Evolutionary conservation across 2,888 invertebrate species (phyloP), one percentile per base, ranked within the genome.

Genomic region (Leptothorax acervorum): DNA sequence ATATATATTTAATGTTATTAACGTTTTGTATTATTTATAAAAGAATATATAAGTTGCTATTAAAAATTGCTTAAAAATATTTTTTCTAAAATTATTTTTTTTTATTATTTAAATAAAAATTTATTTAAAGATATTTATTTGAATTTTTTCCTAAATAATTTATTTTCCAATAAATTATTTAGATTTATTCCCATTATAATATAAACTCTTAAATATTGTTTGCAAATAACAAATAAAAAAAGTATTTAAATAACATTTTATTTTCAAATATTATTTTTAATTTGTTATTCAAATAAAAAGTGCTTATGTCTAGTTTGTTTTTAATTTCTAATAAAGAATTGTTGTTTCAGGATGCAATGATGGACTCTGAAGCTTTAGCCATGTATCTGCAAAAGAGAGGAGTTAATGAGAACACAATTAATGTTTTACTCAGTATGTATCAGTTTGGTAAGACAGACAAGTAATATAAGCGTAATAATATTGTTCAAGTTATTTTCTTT

Each of bases 271-370:
- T 62, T 8, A 53, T 23, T 3, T 63, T 18, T 63, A 18, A 63
- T 63, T 35, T 63, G 62, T 63, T 63, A 63, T 3, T 62, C 9
- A 62, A 62, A 62, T 62, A 62, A 35, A 35, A 62, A 57, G 18
- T 35, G 35, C 18, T 9, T 6, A 62, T 62, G 31, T 57, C 60
- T 60, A 12, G 15, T 60, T 60, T 5, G 60, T 60, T 60, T 60
- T 60, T 60, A 60, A 60, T 31, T 60, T 60, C 60, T 12, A 60
- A 60, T 60, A 60, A 60, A 60, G 12, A 60, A 60, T 60, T 60
- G 8, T 31, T 60, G 8, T 62, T 62, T 62, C 31, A 62, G 31
- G 15, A 31, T 62, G 31, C 18, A 31, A 62, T 62, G 60, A 35
- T 62, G 8, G 31, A 62, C 6, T 15, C 18, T 62, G 60, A 62